Evolutionary conservation across 2,113 vertebrate species (phyloP), one percentile per base, ranked within the genome.

Genomic region (Ornithorhynchus anatinus): DNA sequence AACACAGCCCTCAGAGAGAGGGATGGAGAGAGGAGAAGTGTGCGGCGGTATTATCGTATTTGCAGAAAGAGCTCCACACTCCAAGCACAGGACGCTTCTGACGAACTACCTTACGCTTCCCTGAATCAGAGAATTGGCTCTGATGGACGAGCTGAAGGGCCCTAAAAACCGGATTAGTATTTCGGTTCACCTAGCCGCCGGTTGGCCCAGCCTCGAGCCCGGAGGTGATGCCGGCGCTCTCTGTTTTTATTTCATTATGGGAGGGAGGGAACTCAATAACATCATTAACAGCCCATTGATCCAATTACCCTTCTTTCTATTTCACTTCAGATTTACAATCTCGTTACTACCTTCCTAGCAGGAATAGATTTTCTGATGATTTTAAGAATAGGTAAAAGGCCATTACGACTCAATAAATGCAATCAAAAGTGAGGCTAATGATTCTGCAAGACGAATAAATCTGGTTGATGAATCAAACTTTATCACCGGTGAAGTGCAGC

Each of bases 261-360:
- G 37, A 22, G 32, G 88, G 84, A 94, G 77, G 87, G 90, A 85
- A 71, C 73, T 95, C 92, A 78, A 89, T 90, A 90, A 76, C 87
- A 81, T 84, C 85, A 84, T 92, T 92, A 93, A 89, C 85, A 88
- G 84, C 66, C 58, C 82, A 89, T 93, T 13, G 72, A 94, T 93
- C 84, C 84, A 84, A 91, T 92, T 91, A 92, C 79, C 77, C 73
- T 79, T 84, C 87, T 84, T 92, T 91, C 84, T 79, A 68, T 89
- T 92, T 83, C 63, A 86, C 84, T 92, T 87, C 84, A 72, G 80
- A 92, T 90, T 89, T 91, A 90, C 89, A 90, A 63, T 84, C 86
- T 75, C 0, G 0, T 89, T 84, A 75, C 60, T 59, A 39, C 61
- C 27, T 31, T 81, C 70, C 60, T 71, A 87, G 72, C 69, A 79